Conservation (phyloP, 2,797 vertebrate species). For the Cynopterus sphinx region DNA sequence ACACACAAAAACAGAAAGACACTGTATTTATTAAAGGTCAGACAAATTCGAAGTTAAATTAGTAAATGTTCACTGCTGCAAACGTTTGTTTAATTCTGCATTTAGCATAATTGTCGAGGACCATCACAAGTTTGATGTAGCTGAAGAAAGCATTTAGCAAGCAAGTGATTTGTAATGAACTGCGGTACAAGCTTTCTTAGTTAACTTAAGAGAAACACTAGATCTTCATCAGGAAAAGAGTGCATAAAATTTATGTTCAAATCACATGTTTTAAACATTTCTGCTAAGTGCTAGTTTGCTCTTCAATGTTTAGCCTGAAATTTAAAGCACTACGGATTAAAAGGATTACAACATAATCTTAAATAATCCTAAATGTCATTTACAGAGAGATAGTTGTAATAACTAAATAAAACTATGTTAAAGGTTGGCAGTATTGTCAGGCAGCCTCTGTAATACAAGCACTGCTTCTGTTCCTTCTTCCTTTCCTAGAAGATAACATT, state of each 20-base stretch:
- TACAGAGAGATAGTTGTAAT: conserved; percentile 91
- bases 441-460: conserved; percentile 84
- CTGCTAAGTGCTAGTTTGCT: conserved; percentile 92
- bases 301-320: conserved; percentile 97
- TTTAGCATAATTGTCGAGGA: conserved; percentile 37
- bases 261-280: conserved; percentile 94
- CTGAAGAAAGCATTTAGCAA: conserved; percentile 60
- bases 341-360: conserved; percentile 99
- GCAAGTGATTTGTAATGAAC: conserved; percentile 69
- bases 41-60: conserved; percentile 36
- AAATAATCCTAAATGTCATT: conserved; percentile 99
- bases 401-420: conserved; percentile 92
- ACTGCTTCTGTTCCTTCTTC: not conserved
- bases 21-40: not conserved
- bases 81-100: conserved; percentile 57
- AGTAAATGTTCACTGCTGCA: not conserved
- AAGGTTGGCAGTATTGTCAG: conserved; percentile 94
- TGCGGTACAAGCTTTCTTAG: conserved; percentile 66
- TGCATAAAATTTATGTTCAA: conserved; percentile 88
- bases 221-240: conserved; percentile 82
- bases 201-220: conserved; percentile 78
- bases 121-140: conserved; percentile 46
- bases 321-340: conserved; percentile 98
- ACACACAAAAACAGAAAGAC: not conserved
- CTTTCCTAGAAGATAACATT: not conserved